Base-by-base conservation (phyloP, 2,113 vertebrate genomes). In the Rhinolophus sinicus region DNA sequence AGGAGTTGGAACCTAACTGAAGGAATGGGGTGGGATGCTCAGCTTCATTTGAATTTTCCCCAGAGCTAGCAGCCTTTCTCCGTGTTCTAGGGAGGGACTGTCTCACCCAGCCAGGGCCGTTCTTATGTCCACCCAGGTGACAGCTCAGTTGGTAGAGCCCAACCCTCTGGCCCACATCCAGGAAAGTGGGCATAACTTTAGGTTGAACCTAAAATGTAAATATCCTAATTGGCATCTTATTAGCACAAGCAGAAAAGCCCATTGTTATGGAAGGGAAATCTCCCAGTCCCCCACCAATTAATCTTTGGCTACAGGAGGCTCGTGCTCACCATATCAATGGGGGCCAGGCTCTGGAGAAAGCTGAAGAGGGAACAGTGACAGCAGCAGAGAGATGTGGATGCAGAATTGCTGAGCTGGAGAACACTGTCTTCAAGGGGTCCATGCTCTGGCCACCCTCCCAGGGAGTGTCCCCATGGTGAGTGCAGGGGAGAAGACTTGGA, bases 241-340 rank as follows among this genome's bases (percentile, higher is more conserved):
- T 96, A 95, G 94, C 58, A 92, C 88, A 78, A 72, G 84, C 78
- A 82, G 94, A 94, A 96, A 96, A 96, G 90, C 70, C 92, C 80
- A 85, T 82, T 94, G 88, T 89, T 96, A n/a, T 3, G 80, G 94
- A 97, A 89, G 35, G 97, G 97, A 97, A 93, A 64, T 38, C 90
- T 98, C 96, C 92, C 60, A 84, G 44, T 95, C 95, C 95, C 93
- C 77, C 92, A 76, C 92, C 96, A 97, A 88, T 97, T 98, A 98
- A 96, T 95, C 93, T 88, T 75, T 85, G 90, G 90, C 90, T 97
- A 90, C 2, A 0, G 84, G 93, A 88, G 47, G 26, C 86, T 88
- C 95, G 8, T 76, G 72, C 83, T 96, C 4, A 11, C 47, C 22
- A 8, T 35, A 58, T 30, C 54, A 14, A n/a, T 2, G 73, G 89